These are phyloP conservation scores for Acyrthosiphon pisum DNA, from an alignment of 1,140 invertebrate genomes.

Conservation along the genomic window DNA sequence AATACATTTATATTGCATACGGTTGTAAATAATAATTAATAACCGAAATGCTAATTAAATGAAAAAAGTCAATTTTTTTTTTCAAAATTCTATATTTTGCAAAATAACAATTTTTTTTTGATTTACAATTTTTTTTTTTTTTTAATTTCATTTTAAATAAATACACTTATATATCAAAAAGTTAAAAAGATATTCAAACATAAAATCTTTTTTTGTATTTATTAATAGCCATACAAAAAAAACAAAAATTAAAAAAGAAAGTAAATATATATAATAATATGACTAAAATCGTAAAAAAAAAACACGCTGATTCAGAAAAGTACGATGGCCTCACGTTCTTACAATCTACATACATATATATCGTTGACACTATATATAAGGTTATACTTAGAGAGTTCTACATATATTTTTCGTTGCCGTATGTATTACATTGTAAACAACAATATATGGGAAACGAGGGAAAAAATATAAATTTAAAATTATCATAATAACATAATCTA, in stretches of 20 bases:
- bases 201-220: slow-evolving; percentile 31
- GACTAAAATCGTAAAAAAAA: slow-evolving; percentile 52
- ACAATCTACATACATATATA: slow-evolving; percentile 39
- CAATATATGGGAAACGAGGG: neutral
- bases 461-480: neutral
- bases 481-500: slow-evolving; percentile 32
- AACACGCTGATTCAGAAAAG: slow-evolving; percentile 52
- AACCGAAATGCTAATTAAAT: neutral
- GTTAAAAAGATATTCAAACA: slow-evolving; percentile 50
- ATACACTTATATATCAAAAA: slow-evolving; percentile 57
- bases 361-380: slow-evolving; percentile 44
- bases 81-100: slow-evolving; percentile 57
- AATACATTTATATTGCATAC: neutral
- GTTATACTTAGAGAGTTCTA: slow-evolving; percentile 2
- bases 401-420: slow-evolving; percentile 9
- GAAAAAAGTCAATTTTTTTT: slow-evolving; percentile 7
- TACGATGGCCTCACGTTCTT: slow-evolving; percentile 55
- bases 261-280: slow-evolving; percentile 25
- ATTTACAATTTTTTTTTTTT: slow-evolving; percentile 56
- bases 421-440: slow-evolving; percentile 1
- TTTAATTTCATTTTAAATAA: slow-evolving; percentile 47
- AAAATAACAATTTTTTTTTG: slow-evolving; percentile 57
- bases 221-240: slow-evolving; percentile 51
- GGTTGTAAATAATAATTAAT: neutral
- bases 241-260: slow-evolving; percentile 35